Evolutionary conservation across 2,113 vertebrate species (phyloP).

Genomic region (Macaca nemestrina): DNA sequence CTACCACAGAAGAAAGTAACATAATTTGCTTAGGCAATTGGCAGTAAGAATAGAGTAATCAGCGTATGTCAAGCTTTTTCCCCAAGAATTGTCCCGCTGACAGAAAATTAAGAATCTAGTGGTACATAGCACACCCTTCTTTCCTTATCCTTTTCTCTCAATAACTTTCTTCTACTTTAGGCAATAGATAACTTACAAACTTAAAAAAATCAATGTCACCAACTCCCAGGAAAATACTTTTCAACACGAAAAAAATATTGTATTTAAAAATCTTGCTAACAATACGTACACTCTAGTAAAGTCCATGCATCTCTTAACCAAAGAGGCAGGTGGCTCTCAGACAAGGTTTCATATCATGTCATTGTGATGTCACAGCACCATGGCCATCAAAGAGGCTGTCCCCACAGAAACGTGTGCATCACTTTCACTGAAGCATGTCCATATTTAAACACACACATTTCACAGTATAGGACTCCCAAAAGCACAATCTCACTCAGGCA

Average conservation of each 20-base stretch:
- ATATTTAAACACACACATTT: slow-evolving; percentile 23
- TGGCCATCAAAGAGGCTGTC: neutral
- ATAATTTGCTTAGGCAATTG: slow-evolving; percentile 47
- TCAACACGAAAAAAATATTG: neutral
- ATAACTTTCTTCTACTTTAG: slow-evolving; percentile 51
- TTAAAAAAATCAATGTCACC: slow-evolving; percentile 43
- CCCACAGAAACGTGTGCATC: neutral
- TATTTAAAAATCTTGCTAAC: slow-evolving; percentile 44
- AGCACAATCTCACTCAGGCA: neutral
- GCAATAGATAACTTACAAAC: slow-evolving; percentile 17
- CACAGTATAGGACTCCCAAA: neutral
- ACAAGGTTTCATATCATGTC: neutral
- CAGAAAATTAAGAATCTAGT: slow-evolving; percentile 38
- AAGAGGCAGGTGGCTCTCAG: neutral
- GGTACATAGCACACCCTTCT: neutral
- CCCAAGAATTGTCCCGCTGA: slow-evolving; percentile 31
- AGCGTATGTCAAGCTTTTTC: slow-evolving; percentile 25
- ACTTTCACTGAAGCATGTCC: neutral
- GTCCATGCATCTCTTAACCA: neutral
- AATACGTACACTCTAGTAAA: neutral
- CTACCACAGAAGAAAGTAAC: slow-evolving; percentile 37
- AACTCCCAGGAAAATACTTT: slow-evolving; percentile 54
- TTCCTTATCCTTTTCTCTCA: slow-evolving; percentile 13
- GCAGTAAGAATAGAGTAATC: slow-evolving; percentile 24
- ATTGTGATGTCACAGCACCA: neutral